Percentiles rank a stretch among this genome's conserved stretches.
These are phyloP conservation scores for Dermatemys mawii DNA, from an alignment of 2,113 vertebrate species.

Conservation along the genomic window DNA sequence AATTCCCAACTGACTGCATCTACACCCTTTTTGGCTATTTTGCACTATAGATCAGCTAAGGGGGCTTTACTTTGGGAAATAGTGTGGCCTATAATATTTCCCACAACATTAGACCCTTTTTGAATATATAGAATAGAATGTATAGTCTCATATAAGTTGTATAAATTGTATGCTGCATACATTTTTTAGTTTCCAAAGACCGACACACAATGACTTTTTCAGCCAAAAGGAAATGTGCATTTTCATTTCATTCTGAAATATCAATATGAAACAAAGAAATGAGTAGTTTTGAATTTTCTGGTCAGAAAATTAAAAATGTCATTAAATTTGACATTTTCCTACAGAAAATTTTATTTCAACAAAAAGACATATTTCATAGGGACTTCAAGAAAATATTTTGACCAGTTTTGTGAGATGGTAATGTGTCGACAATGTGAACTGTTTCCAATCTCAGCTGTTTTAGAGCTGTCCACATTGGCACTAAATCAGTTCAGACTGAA, in stretches of 20 bases:
- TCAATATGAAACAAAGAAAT: not conserved
- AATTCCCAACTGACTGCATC: not conserved
- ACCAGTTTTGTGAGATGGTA: not conserved
- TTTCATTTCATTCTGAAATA: too few relatives aligned
- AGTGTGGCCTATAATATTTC: not conserved
- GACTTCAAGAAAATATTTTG: not conserved
- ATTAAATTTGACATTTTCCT: not conserved
- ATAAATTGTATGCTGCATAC: not conserved
- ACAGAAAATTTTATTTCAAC: not conserved
- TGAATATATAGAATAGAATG: not conserved
- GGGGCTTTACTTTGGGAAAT: slow-evolving; percentile 30
- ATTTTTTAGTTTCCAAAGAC: not conserved
- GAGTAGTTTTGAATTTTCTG: slow-evolving; percentile 8
- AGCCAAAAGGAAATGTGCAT: not conserved
- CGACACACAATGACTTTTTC: not conserved
- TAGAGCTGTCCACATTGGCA: not conserved
- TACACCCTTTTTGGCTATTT: not conserved
- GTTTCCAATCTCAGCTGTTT: not conserved
- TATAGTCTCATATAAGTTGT: not conserved
- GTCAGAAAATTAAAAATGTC: not conserved
- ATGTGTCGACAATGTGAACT: not conserved
- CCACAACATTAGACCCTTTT: not conserved
- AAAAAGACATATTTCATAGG: not conserved
- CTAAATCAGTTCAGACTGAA: not conserved
- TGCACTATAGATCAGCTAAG: slow-evolving; percentile 9